A percentile compares a stretch with the other conserved stretches of the same genome.
Evolutionary conservation across 1,140 invertebrate genomes (phyloP).

Genomic region (Zelostemma sp.): DNA sequence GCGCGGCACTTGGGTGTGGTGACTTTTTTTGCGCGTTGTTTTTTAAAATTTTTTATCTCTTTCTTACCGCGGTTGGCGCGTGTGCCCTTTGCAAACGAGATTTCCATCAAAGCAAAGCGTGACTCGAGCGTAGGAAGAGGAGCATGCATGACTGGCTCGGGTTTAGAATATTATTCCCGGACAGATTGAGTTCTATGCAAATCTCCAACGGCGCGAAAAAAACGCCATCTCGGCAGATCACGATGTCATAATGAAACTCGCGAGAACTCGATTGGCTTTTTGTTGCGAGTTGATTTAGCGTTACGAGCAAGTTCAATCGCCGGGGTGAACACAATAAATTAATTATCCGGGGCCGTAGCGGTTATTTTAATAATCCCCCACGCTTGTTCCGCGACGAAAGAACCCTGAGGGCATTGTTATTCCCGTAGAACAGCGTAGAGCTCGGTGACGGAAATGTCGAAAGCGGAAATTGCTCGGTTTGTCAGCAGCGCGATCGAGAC

Average conservation of each 20-base stretch:
- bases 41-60: conserved; percentile 44
- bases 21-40: conserved; percentile 32
- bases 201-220: conserved; percentile 5
- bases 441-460: conserved; percentile 45
- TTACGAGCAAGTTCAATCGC: not conserved
- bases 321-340: conserved; percentile 17
- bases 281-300: not conserved
- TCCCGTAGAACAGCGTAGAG: conserved; percentile 30
- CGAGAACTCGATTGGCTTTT: too few relatives aligned
- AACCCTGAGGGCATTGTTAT: conserved; percentile 44
- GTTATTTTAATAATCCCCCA: conserved; percentile 33
- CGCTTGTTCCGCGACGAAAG: conserved; percentile 27
- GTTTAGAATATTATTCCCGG: conserved; percentile 22
- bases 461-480: conserved; percentile 48
- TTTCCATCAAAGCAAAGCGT: conserved; percentile 46
- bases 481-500: conserved; percentile 24
- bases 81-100: conserved; percentile 48
- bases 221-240: not conserved
- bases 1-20: conserved; percentile 27
- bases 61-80: conserved; percentile 38
- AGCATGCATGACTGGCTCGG: conserved; percentile 33
- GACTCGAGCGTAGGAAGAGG: conserved; percentile 42
- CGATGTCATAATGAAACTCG: not conserved
- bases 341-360: conserved; percentile 20
- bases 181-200: conserved; percentile 31